Conservation (phyloP, 2,113 vertebrate species). For the Corynorhinus townsendii region DNA sequence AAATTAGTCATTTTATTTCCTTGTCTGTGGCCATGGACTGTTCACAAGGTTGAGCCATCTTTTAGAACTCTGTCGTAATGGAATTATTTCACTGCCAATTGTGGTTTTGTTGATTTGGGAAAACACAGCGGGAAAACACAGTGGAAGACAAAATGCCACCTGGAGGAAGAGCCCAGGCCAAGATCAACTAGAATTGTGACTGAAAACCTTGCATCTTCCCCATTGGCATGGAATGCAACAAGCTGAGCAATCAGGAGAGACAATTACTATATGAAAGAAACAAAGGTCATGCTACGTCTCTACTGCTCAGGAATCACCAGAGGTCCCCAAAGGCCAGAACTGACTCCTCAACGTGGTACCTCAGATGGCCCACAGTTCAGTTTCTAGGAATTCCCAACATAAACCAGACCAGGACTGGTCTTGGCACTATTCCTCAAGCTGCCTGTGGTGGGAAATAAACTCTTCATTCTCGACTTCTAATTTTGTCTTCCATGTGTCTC, state of each 20-base stretch:
- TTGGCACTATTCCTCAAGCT: background rate
- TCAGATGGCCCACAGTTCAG: background rate
- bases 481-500: background rate
- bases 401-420: rapidly evolving
- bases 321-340: background rate
- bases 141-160: background rate
- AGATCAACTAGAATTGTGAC: background rate
- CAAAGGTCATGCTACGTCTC: background rate
- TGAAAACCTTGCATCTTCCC: background rate
- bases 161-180: background rate
- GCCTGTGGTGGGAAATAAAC: background rate
- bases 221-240: background rate
- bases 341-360: rapidly evolving
- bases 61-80: background rate
- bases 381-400: background rate
- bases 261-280: background rate
- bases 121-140: background rate
- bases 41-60: background rate
- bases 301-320: background rate
- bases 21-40: background rate
- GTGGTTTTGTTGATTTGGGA: background rate
- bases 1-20: background rate
- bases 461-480: background rate
- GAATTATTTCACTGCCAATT: background rate
- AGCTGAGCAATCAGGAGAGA: background rate